Evolutionary conservation across 2,888 invertebrate species (phyloP).

Genomic region (Drosophila lacicola): DNA sequence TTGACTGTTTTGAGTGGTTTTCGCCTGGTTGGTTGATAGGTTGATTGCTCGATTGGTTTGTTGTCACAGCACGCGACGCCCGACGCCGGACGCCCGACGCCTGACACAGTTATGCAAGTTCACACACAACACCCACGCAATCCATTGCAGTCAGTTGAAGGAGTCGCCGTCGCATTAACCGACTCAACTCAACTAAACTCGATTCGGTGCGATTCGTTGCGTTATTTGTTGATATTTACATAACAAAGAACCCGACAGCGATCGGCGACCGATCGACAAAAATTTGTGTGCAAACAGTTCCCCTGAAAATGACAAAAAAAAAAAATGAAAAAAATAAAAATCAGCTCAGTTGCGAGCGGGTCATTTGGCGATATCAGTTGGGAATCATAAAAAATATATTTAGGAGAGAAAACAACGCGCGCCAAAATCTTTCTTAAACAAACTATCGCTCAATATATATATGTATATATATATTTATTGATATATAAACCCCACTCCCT

Average conservation of each 20-base stretch:
- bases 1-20: not conserved
- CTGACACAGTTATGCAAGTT: slow-evolving; percentile 79
- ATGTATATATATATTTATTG: not conserved
- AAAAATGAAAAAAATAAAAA: too few relatives aligned
- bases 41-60: slow-evolving; percentile 34
- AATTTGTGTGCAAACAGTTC: slow-evolving; percentile 62
- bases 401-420: slow-evolving; percentile 29
- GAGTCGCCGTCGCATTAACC: slow-evolving; percentile 31
- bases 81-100: slow-evolving; percentile 14
- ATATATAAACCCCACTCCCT: slow-evolving; percentile 8
- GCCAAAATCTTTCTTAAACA: slow-evolving; percentile 76
- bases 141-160: slow-evolving; percentile 40
- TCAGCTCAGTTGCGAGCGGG: slow-evolving; percentile 16
- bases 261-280: slow-evolving; percentile 40
- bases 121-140: slow-evolving; percentile 72
- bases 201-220: slow-evolving; percentile 21
- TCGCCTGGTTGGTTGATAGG: slow-evolving; percentile 12
- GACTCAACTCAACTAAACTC: slow-evolving; percentile 23
- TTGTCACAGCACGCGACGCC: slow-evolving; percentile 58
- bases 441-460: slow-evolving; percentile 17
- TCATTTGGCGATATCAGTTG: slow-evolving; percentile 59
- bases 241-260: slow-evolving; percentile 39
- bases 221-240: slow-evolving; percentile 60
- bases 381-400: slow-evolving; percentile 28
- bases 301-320: slow-evolving; percentile 40